A percentile compares a stretch with the other conserved stretches of the same genome.
phyloP scores from a whole-genome alignment of 1,140 invertebrate species.

The Aleiodes sp. region DNA sequence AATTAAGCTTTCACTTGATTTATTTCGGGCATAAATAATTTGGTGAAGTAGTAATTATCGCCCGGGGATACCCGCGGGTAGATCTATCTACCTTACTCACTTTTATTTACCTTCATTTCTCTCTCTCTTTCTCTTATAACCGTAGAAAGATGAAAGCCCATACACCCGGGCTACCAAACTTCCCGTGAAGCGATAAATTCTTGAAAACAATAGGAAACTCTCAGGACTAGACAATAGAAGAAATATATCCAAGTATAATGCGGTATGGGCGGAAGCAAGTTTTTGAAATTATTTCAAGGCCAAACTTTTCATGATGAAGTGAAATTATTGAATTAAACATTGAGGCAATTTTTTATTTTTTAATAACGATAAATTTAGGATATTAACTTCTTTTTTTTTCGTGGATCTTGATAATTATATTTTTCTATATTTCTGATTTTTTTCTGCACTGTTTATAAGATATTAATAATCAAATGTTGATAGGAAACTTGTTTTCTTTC shows the following conservation, averaged over 20 bases:
- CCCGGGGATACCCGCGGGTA: conserved; percentile 33
- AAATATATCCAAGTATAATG: conserved; percentile 53
- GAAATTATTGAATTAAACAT: conserved; percentile 7
- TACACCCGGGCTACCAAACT: conserved; percentile 57
- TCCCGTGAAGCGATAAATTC: conserved; percentile 64
- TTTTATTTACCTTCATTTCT: not conserved
- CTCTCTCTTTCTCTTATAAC: conserved; percentile 19
- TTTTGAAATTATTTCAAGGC: conserved; percentile 26
- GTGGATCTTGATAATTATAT: too few species aligned
- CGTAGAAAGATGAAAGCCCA: conserved; percentile 55
- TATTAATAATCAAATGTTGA: too few species aligned
- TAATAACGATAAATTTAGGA: not conserved
- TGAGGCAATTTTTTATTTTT: not conserved
- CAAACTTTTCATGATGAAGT: not conserved
- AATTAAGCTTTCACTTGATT: conserved; percentile 61
- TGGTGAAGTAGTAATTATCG: conserved; percentile 63
- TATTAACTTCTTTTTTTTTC: too few species aligned
- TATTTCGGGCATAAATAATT: conserved; percentile 63
- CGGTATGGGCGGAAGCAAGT: conserved; percentile 46
- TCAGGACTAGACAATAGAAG: conserved; percentile 60
- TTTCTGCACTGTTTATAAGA: too few species aligned
- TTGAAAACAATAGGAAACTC: conserved; percentile 64
- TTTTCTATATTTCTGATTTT: too few species aligned
- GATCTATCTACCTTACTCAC: conserved; percentile 18
- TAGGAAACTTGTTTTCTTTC: too few species aligned